Evolutionary conservation across 2,888 invertebrate genomes (phyloP), one percentile per base, ranked within the genome.

Genomic region (Melanargia galathea): DNA sequence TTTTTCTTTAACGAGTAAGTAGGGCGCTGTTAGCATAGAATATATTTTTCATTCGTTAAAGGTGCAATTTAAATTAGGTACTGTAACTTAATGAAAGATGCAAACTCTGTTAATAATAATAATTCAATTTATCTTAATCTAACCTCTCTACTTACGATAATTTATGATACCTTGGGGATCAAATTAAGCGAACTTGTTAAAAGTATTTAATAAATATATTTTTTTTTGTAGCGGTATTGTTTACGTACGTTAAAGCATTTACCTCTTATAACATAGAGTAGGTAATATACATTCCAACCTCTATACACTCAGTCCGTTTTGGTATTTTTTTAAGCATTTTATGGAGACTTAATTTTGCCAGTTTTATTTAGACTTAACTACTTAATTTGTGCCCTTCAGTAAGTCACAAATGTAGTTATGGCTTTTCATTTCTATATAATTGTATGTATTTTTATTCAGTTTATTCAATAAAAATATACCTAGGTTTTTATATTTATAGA

Each of bases 251-350:
- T 69, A 64, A 74, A 77, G 86, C 86, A 86, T 87, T 86, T 87
- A 86, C 74, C 79, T 82, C 70, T 43, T 56, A 20, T 43, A n/a
- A 51, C 40, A 61, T 59, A 65, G 71, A 77, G 75, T 79, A 75
- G 63, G 62, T 64, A 57, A 70, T 76, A 75, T 78, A 87, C 87
- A 88, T 88, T 88, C 88, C 88, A 87, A 73, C 81, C 75, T 79
- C 66, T 82, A 80, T 71, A 67, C 70, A 78, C 80, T 82, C 82
- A 83, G 80, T 85, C 80, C 79, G 71, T 46, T n/a, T n/a, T 75
- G 69, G 69, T 75, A 68, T 68, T 60, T 45, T n/a, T 54, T 40
- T 26, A 43, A 18, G 22, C 20, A 22, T 30, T 18, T 56, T 56
- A 24, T 40, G 24, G 38, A 54, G 22, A n/a, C 18, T 18, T 26